A percentile compares a stretch with the other conserved stretches of the same genome.
These are phyloP conservation scores for Etheostoma nigrum DNA, from an alignment of 2,797 vertebrate species.

Conservation along the genomic window DNA sequence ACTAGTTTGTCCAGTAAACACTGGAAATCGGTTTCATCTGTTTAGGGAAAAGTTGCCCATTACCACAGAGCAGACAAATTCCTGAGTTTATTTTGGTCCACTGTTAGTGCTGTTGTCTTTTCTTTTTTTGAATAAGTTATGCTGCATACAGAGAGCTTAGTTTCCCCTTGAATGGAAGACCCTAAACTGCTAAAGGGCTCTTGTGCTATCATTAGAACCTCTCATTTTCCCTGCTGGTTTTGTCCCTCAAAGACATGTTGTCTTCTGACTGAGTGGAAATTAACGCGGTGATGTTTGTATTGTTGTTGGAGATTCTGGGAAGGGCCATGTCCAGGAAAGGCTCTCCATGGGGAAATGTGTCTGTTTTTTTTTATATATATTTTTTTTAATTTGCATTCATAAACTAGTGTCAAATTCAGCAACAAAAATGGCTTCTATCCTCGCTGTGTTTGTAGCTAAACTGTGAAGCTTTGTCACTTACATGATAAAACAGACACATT, in stretches of 20 bases:
- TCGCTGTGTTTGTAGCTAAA: slow-evolving; percentile 3
- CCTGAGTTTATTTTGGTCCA: slow-evolving; percentile 76
- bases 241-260: slow-evolving; percentile 17
- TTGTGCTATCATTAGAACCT: slow-evolving; percentile 7
- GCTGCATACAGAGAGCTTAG: slow-evolving; percentile 16
- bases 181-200: not conserved
- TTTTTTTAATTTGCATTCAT: slow-evolving; percentile 22
- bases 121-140: slow-evolving; percentile 60
- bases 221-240: slow-evolving; percentile 14
- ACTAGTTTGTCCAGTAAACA: slow-evolving; percentile 17
- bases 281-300: slow-evolving; percentile 40
- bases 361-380: not conserved
- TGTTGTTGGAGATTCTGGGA: slow-evolving; percentile 34
- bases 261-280: slow-evolving; percentile 28
- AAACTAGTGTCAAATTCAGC: slow-evolving; percentile 38
- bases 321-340: slow-evolving; percentile 31
- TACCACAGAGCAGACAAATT: slow-evolving; percentile 55
- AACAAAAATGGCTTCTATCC: slow-evolving; percentile 2
- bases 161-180: slow-evolving; percentile 24
- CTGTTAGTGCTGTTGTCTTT: slow-evolving; percentile 58
- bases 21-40: not conserved
- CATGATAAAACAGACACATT: slow-evolving; percentile 4
- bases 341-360: slow-evolving; percentile 47
- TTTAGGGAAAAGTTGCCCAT: slow-evolving; percentile 19
- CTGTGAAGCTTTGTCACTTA: not conserved